Base-by-base conservation (phyloP, 1,140 invertebrate genomes). In the Lucilia cuprina region DNA sequence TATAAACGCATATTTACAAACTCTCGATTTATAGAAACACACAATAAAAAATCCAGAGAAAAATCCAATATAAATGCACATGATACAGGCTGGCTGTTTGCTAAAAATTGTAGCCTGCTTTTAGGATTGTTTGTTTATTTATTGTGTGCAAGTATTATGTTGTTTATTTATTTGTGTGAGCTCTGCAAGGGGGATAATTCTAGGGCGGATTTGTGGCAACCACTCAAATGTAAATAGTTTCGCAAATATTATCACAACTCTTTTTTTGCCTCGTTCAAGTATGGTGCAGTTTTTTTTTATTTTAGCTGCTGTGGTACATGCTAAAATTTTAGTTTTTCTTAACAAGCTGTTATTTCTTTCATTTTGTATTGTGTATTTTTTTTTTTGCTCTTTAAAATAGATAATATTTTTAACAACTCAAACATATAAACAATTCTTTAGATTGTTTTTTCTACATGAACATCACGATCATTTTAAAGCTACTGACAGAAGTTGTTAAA, bases 1-100 rank as follows among this genome's bases (percentile, higher is more conserved):
- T 60, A 60, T 60, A 60, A 60, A 60, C 55, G 55, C 55, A 60
- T n/a, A n/a, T n/a, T n/a, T 60, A 60, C 55, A 60, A 60, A 60
- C 55, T 60, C 10, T 60, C 55, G 55, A 60, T n/a, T 60, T 60
- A 17, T 60, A 60, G 55, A 14, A 60, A 60, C 13, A 55, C 50
- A n/a, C n/a, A n/a, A n/a, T n/a, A n/a, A 60, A 60, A 14, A 60
- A 60, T 0, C 55, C 5, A 41, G 35, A 3, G 3, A 55, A 60
- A 60, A 60, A 60, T 60, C 55, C 55, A 60, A 60, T 60, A 60
- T 60, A 60, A 60, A 60, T 60, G 12, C 55, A 60, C 55, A 60
- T 60, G 55, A 14, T 60, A 41, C 35, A n/a, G n/a, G n/a, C 14
- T 60, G 13, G 55, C 5, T 60, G 12, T 60, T 14, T 60, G 55